phyloP scores from a whole-genome alignment of 2,797 vertebrate species.

The Myotis pilosus region DNA sequence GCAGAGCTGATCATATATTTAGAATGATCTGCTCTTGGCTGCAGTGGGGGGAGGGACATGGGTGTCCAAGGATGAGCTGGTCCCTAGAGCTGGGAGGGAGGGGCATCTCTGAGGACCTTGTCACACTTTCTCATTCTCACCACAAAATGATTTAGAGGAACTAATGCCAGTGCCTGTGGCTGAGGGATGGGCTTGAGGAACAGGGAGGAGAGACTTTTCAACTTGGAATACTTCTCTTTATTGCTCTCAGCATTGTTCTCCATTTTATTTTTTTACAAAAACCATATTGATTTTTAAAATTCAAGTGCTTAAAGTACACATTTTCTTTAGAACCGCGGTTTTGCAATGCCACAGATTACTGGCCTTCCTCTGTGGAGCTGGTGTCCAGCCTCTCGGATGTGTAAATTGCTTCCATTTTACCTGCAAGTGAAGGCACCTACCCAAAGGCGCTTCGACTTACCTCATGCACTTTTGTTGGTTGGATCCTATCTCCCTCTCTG shows the following conservation, averaged over 20 bases:
- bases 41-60: neutral
- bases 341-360: neutral
- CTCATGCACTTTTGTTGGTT: neutral
- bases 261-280: neutral
- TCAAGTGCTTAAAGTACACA: neutral
- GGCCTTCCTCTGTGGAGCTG: neutral
- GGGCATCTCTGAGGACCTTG: neutral
- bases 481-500: neutral
- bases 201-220: neutral
- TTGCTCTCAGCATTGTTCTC: neutral
- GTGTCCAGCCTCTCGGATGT: neutral
- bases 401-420: neutral
- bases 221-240: neutral
- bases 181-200: neutral
- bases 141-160: neutral
- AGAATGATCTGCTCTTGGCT: neutral
- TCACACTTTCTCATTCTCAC: neutral
- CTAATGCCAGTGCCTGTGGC: neutral
- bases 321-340: slow-evolving; percentile 3
- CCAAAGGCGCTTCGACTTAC: neutral
- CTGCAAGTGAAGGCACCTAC: neutral
- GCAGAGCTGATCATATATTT: neutral
- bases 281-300: neutral
- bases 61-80: neutral
- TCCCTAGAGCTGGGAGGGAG: neutral